phyloP scores from a whole-genome alignment of 2,888 invertebrate genomes.

The Hydraecia micacea region DNA sequence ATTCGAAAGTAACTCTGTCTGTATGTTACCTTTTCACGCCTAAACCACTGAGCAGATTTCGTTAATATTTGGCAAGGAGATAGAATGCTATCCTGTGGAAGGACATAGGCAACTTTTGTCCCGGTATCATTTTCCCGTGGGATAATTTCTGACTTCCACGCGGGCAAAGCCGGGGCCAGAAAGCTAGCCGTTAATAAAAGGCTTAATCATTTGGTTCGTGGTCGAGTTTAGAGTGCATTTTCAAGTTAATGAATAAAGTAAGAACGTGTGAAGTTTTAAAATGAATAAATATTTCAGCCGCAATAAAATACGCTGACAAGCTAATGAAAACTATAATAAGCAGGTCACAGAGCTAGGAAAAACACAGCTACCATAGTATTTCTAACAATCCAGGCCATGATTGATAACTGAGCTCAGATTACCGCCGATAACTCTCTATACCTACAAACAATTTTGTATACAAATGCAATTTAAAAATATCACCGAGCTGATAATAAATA shows the following conservation, averaged over 20 bases:
- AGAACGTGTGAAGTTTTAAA: background rate
- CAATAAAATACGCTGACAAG: constrained; percentile 3
- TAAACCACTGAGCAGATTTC: too few species aligned
- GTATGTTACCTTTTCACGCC: too few species aligned
- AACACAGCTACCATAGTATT: constrained; percentile 3
- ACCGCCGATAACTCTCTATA: constrained; percentile 40
- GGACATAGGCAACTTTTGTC: too few species aligned
- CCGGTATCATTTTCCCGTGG: too few species aligned
- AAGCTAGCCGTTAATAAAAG: background rate
- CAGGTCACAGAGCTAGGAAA: constrained; percentile 23
- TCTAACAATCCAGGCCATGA: constrained; percentile 39
- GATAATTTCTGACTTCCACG: too few species aligned
- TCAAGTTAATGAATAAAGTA: constrained; percentile 18
- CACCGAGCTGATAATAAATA: constrained; percentile 30
- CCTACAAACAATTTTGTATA: constrained; percentile 6
- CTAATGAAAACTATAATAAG: constrained; percentile 8
- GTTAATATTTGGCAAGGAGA: too few species aligned
- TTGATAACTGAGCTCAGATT: constrained; percentile 54
- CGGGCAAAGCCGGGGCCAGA: too few species aligned
- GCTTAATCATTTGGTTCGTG: background rate
- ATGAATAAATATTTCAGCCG: background rate
- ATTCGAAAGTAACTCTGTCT: too few species aligned
- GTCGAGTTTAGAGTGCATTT: constrained; percentile 17
- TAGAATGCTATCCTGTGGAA: too few species aligned
- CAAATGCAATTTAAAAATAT: constrained; percentile 44